Conservation (phyloP, 2,797 vertebrate genomes). For the Centroberyx gerrardi region DNA sequence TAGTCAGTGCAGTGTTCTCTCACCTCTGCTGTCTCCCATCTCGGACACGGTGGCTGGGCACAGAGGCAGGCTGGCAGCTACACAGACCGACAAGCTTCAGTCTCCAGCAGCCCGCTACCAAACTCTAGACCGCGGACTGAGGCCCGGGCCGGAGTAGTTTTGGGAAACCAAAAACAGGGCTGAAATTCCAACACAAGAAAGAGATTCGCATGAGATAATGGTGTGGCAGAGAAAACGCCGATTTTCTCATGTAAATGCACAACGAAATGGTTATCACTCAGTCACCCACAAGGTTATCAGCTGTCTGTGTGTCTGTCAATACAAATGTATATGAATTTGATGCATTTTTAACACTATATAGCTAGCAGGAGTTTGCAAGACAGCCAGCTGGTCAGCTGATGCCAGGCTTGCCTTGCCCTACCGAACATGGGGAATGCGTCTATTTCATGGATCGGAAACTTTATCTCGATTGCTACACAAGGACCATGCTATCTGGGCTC, state of each 20-base stretch:
- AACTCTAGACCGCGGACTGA: conserved; percentile 88
- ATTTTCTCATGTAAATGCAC: fast-evolving
- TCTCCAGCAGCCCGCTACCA: conserved; percentile 62
- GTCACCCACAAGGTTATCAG: fast-evolving
- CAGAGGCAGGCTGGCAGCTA: conserved; percentile 44
- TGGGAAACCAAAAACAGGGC: conserved; percentile 80
- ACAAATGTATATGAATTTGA: background rate
- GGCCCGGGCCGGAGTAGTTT: conserved; percentile 83
- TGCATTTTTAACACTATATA: background rate
- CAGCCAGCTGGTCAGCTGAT: conserved; percentile 36
- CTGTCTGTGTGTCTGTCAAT: background rate
- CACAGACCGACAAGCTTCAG: conserved; percentile 52
- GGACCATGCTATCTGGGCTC: background rate
- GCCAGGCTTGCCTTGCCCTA: conserved; percentile 10
- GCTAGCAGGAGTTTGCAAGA: conserved; percentile 17
- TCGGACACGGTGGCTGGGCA: conserved; percentile 51
- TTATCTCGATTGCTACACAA: background rate
- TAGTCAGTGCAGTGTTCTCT: conserved; percentile 44
- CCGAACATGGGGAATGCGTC: background rate
- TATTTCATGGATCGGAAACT: background rate
- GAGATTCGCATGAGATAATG: conserved; percentile 24
- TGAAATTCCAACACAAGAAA: conserved; percentile 74
- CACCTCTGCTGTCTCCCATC: conserved; percentile 89
- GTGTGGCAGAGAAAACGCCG: background rate
- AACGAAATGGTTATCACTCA: fast-evolving